phyloP scores from a whole-genome alignment of 2,888 invertebrate species.

The Ypsolopha scabrella region DNA sequence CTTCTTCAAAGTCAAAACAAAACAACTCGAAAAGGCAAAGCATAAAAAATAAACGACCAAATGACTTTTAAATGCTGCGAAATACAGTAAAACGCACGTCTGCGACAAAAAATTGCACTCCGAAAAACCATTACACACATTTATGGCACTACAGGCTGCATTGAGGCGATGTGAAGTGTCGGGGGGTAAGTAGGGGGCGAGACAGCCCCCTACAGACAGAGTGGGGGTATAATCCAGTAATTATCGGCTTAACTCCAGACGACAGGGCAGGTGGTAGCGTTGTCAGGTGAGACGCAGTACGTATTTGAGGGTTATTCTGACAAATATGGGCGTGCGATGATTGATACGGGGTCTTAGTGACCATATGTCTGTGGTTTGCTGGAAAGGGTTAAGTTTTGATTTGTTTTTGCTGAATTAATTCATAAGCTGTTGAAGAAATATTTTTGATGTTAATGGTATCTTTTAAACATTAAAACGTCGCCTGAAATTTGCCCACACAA shows the following conservation, averaged over 20 bases:
- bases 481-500: too few species aligned
- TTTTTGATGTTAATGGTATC: too few species aligned
- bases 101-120: conserved; percentile 41
- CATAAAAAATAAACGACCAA: not conserved
- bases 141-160: conserved; percentile 25
- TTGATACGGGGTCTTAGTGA: not conserved
- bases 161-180: conserved; percentile 49
- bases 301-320: not conserved
- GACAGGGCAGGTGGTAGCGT: conserved; percentile 51
- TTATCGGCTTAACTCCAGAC: conserved; percentile 67
- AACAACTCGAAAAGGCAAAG: too few species aligned
- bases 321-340: not conserved
- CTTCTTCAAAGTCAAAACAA: too few species aligned
- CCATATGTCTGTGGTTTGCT: not conserved
- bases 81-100: too few species aligned
- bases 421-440: too few species aligned
- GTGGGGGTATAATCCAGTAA: conserved; percentile 55
- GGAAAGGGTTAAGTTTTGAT: too few species aligned
- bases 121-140: conserved; percentile 50
- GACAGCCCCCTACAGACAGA: conserved; percentile 16
- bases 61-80: too few species aligned
- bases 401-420: too few species aligned
- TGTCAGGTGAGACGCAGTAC: not conserved
- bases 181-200: conserved; percentile 24
- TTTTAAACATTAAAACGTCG: too few species aligned